Percentiles rank a stretch among this genome's conserved stretches.
These are phyloP conservation scores for Pararge aegeria DNA, from an alignment of 1,140 invertebrate genomes.

Conservation along the genomic window DNA sequence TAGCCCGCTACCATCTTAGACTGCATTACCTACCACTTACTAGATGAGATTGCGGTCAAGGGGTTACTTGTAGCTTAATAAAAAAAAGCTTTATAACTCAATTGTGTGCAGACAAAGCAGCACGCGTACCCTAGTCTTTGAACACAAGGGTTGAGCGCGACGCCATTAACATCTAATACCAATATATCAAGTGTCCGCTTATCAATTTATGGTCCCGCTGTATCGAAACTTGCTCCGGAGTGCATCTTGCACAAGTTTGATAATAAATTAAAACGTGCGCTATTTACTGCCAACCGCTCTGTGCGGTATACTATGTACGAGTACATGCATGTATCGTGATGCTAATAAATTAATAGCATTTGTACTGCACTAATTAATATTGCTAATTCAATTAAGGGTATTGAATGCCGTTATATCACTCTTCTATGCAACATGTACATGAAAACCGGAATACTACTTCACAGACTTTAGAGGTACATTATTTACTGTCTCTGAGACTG, in stretches of 20 bases:
- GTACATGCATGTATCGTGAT: not conserved
- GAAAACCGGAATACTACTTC: too few relatives aligned
- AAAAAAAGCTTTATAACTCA: too few relatives aligned
- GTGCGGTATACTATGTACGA: not conserved
- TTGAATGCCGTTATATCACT: too few relatives aligned
- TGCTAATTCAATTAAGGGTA: too few relatives aligned
- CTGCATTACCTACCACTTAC: too few relatives aligned
- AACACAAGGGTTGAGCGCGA: conserved; percentile 1
- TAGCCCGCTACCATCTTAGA: too few relatives aligned
- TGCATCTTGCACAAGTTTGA: conserved; percentile 57
- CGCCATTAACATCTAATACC: conserved; percentile 42
- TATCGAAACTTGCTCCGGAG: conserved; percentile 58
- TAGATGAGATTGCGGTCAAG: too few relatives aligned
- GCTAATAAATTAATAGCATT: not conserved
- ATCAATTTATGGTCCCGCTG: conserved; percentile 58
- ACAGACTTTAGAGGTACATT: too few relatives aligned
- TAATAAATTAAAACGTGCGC: conserved; percentile 62
- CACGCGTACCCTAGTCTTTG: not conserved
- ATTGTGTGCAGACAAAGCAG: not conserved
- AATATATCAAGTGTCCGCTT: conserved; percentile 47
- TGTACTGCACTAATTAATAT: not conserved
- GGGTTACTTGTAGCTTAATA: too few relatives aligned
- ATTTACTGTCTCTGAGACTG: too few relatives aligned
- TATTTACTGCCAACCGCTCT: conserved; percentile 38
- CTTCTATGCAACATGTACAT: too few relatives aligned